Base-by-base conservation (phyloP, 2,113 vertebrate genomes). In the Erythrolamprus reginae region DNA sequence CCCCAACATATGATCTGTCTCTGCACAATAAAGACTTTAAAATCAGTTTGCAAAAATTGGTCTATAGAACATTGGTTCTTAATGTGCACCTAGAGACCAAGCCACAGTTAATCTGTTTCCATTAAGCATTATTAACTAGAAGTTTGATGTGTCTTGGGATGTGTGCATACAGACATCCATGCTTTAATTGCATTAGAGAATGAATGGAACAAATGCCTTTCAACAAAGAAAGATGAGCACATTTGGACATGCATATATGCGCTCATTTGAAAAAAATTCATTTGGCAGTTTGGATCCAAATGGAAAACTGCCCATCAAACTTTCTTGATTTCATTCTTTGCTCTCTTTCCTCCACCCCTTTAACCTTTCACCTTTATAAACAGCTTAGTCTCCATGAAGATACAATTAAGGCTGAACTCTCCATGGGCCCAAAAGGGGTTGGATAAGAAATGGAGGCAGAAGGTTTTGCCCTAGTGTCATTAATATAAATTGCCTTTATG, bases 401-500 rank as follows among this genome's bases (percentile, higher is more conserved):
- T 90, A 85, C 94, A 95, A 94, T 96, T 94, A 94, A 91, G 56
- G 15, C 0, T 91, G 52, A 0, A 0, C 2, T 90, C 94, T 93
- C 92, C 90, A 2, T 3, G 89, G 94, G 94, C 93, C 84, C 89
- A 53, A 88, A 65, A 55, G 91, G 70, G 93, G 90, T 89, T 88
- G 84, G 84, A 87, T 90, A 90, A 92, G 92, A 94, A n/a, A 50
- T 91, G 92, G 88, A 47, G 92, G 93, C 92, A 92, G 91, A 89
- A 86, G 93, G 91, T 93, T 90, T 92, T 90, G 21, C 89, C 89
- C 53, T 86, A 1, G 38, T 93, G 93, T 94, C 94, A 95, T 96
- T 95, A 96, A 93, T 89, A 92, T 92, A 96, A 96, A 96, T 96
- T 93, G 94, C 95, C 93, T 96, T 96, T 95, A 93, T 95, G 94